Base-by-base conservation (phyloP, 2,888 invertebrate genomes). In the Campoplex capitator region DNA sequence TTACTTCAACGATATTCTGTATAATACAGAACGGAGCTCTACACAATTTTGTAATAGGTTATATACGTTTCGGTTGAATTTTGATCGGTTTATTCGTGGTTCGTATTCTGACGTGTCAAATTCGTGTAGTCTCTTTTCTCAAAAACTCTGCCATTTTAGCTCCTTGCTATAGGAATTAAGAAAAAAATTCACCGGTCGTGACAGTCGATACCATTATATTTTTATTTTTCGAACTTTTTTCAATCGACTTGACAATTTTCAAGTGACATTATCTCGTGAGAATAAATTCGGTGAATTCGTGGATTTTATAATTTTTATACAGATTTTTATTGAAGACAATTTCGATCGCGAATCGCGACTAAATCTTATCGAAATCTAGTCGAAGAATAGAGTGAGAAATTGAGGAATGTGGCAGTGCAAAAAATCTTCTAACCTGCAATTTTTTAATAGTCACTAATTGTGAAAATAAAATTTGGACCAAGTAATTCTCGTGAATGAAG, bases 81-180 rank as follows among this genome's bases (percentile, higher is more conserved):
- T 45, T 11, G 45, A 28, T 68, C 48, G 28, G 45, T 76, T 62
- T 65, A 76, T 67, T 54, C 67, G 51, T 35, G 54, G 32, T 23
- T 80, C 65, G 79, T 35, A 28, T 71, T 58, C 78, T 45, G 78
- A 45, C 65, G 23, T 51, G 68, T 58, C 16, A 70, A 42, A 68
- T 51, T 75, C 62, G 74, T 75, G 13, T 56, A 67, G 28, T 75
- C 54, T 23, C 23, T 23, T 23, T 68, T 75, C 18, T 62, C 74
- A 68, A 85, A 85, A 67, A 13, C 58, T 67, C 65, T 79, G 74
- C 74, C 45, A 65, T 74, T 79, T 84, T 68, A 54, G 67, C 35
- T 62, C 38, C 16, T 2, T 48, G 18, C 11, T 9, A 3, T 9
- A 74, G 4, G 0, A 45, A n/a, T 32, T 32, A 16, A 62, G 32